Conservation (phyloP, 2,888 invertebrate species). For the Thelaira solivaga region DNA sequence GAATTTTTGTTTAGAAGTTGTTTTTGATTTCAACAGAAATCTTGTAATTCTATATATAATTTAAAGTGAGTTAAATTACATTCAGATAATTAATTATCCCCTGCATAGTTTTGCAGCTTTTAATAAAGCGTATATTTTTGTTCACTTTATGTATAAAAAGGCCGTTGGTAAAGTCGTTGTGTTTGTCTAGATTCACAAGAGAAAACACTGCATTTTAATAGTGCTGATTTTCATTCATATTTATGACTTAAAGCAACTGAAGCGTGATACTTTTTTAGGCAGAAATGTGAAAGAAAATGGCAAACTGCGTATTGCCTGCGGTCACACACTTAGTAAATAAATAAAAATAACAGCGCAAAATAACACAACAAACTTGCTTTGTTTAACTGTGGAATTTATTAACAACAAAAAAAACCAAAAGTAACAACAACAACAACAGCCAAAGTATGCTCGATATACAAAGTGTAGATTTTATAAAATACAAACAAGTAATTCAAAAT, state of each 20-base stretch:
- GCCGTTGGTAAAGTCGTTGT: too few species aligned
- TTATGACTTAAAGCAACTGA: slow-evolving; percentile 36
- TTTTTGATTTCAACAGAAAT: too few species aligned
- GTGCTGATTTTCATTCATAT: neutral
- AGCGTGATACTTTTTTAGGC: slow-evolving; percentile 39
- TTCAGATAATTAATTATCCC: too few species aligned
- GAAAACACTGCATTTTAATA: slow-evolving; percentile 17
- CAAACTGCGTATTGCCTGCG: slow-evolving; percentile 30
- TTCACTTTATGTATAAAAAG: too few species aligned
- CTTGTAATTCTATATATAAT: too few species aligned
- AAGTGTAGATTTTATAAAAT: slow-evolving; percentile 13
- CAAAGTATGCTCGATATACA: neutral
- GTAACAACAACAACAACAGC: too few species aligned
- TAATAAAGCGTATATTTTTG: too few species aligned
- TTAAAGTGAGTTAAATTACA: too few species aligned
- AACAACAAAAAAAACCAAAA: too few species aligned
- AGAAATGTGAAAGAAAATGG: slow-evolving; percentile 10
- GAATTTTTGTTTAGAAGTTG: too few species aligned
- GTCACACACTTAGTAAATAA: slow-evolving; percentile 52
- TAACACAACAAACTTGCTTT: neutral
- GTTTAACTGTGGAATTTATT: slow-evolving; percentile 40
- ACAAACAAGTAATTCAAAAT: slow-evolving; percentile 34
- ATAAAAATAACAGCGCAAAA: neutral
- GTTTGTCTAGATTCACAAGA: neutral
- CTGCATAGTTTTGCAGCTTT: too few species aligned